Evolutionary conservation across 2,888 invertebrate genomes (phyloP), one percentile per base, ranked within the genome.

Genomic region (Smittia aterrima): DNA sequence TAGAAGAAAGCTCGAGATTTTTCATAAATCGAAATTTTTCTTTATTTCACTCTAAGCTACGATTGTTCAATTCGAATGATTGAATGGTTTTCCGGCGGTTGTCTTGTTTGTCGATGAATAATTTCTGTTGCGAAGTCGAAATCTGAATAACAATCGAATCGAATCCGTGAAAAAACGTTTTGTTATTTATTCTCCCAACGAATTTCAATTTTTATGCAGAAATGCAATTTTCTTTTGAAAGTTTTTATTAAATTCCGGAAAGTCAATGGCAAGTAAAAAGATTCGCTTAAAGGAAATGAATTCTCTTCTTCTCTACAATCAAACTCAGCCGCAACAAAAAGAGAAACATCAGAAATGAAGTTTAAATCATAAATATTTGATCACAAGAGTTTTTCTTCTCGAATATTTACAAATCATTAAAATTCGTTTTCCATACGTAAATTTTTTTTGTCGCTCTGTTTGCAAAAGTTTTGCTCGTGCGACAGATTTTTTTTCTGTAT

Each of bases 341-440:
- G 38, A 4, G 22, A 6, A 7, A 58, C 22, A 58, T 58, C 58
- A 58, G n/a, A 58, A 47, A 3, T 47, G 3, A 47, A 58, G 18
- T 58, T 58, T 58, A 58, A 58, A 18, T 58, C 22, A 27, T 54
- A 54, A 70, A 70, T 70, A 70, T 70, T 70, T 70, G 54, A 70
- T 70, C 70, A 53, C 16, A 70, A 70, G 41, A 53, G 4, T 58
- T 22, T 22, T 58, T 13, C 20, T 16, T 47, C 11, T 47, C 11
- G 47, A 53, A 47, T 72, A 62, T 72, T 72, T 72, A 38, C 72
- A 72, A 72, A 72, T 72, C 72, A 72, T 72, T 72, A 72, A 72
- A 72, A 72, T 72, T 72, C 72, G 62, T 40, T 72, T 72, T 72
- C 16, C 62, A 72, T n/a, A 54, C 20, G 40, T 24, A 40, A 66